These are phyloP conservation scores for Parazoanthus atlanticus DNA, from an alignment of 92 coral and sea anemone genomes.

Conservation along the genomic window DNA sequence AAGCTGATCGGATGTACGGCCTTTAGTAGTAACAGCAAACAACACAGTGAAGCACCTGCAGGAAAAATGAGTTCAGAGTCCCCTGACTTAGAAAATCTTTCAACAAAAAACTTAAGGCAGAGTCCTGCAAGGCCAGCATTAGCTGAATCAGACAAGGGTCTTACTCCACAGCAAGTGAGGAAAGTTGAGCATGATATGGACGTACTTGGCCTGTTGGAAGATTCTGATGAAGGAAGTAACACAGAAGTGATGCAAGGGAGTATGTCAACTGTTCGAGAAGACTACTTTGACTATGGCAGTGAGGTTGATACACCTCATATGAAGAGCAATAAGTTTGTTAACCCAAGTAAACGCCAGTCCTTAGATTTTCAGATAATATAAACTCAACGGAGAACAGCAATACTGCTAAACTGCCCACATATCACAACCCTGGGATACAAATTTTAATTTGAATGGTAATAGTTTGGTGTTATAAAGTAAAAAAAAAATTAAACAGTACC, in stretches of 20 bases:
- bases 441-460: neutral
- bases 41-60: neutral
- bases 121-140: slow-evolving; percentile 40
- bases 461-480: no score
- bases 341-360: slow-evolving; percentile 30
- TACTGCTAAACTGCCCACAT: neutral
- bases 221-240: slow-evolving; percentile 12
- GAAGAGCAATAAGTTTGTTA: slow-evolving; percentile 11
- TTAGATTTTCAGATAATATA: slow-evolving; percentile 30
- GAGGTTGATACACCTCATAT: slow-evolving; percentile 58
- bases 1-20: slow-evolving; percentile 43
- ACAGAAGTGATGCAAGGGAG: neutral
- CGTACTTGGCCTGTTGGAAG: slow-evolving; percentile 60
- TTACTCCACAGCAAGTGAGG: slow-evolving; percentile 50
- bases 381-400: neutral
- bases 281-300: slow-evolving; percentile 92
- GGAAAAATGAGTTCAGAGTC: neutral
- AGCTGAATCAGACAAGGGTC: slow-evolving; percentile 21
- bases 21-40: slow-evolving; percentile 20
- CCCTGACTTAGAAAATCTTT: slow-evolving; percentile 27
- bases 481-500: no score
- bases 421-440: neutral
- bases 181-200: slow-evolving; percentile 66
- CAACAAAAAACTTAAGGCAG: slow-evolving; percentile 39
- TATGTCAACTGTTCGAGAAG: slow-evolving; percentile 74